A percentile compares a stretch with the other conserved stretches of the same genome.
Evolutionary conservation across 2,888 invertebrate genomes (phyloP).

Genomic region (Lasioglossum marginatum): DNA sequence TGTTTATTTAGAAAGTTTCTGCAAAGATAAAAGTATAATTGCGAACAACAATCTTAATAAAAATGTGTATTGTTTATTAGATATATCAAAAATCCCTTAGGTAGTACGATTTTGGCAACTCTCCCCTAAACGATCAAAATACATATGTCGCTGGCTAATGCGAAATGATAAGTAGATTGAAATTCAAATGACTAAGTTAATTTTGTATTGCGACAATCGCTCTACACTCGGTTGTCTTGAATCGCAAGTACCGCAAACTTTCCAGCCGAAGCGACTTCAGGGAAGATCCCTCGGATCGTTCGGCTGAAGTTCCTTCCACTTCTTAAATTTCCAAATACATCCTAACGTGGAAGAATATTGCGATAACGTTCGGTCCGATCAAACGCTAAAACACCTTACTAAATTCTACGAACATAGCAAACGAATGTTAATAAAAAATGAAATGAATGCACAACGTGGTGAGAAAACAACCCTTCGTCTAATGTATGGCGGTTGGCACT

Average conservation of each 20-base stretch:
- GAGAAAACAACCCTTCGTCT: slow-evolving; percentile 27
- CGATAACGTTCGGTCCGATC: background rate
- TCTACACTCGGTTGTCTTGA: slow-evolving; percentile 40
- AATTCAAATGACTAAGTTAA: slow-evolving; percentile 59
- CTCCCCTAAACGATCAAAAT: slow-evolving; percentile 27
- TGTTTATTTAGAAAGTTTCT: too few species aligned
- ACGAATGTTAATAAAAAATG: background rate
- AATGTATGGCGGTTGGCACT: slow-evolving; percentile 33
- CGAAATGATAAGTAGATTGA: slow-evolving; percentile 45
- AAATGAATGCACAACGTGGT: slow-evolving; percentile 2
- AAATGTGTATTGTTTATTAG: too few species aligned
- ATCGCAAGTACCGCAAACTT: slow-evolving; percentile 55
- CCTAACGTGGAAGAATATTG: background rate
- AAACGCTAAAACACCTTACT: background rate
- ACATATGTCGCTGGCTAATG: background rate
- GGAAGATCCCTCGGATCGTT: slow-evolving; percentile 32
- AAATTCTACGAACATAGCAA: background rate
- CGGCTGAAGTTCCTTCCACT: background rate
- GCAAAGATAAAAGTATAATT: too few species aligned
- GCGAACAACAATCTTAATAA: too few species aligned
- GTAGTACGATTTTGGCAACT: too few species aligned
- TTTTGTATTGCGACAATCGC: slow-evolving; percentile 52
- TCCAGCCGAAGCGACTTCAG: slow-evolving; percentile 33
- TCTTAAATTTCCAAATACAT: background rate
- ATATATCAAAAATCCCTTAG: too few species aligned